These are phyloP conservation scores for Bathynomus jamesi DNA, from an alignment of 1,140 invertebrate species.

Conservation along the genomic window DNA sequence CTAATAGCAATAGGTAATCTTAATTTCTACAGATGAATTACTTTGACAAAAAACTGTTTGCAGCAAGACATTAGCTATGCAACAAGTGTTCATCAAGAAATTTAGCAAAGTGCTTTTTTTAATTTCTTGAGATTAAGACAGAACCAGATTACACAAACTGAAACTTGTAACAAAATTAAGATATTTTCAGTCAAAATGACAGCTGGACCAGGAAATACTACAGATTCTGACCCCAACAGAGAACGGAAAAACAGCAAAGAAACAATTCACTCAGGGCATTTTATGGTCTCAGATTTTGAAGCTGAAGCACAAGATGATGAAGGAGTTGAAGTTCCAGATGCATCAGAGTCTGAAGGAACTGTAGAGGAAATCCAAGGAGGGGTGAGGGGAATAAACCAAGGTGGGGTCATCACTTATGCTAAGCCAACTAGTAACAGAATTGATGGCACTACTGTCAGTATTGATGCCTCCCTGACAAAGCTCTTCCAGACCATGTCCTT, in stretches of 20 bases:
- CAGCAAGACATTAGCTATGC: too few relatives aligned
- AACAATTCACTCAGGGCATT: constrained; percentile 92
- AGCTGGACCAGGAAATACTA: neutral
- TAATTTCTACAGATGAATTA: too few relatives aligned
- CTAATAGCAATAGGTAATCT: too few relatives aligned
- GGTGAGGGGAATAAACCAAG: neutral
- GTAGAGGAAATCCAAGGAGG: neutral
- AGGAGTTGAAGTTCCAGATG: constrained; percentile 64
- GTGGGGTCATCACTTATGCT: constrained; percentile 2
- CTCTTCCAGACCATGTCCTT: constrained; percentile 94
- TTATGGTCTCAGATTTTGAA: constrained; percentile 95
- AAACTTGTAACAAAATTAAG: too few relatives aligned
- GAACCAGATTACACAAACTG: too few relatives aligned
- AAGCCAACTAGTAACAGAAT: neutral
- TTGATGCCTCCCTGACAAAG: constrained; percentile 88
- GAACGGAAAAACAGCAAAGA: constrained; percentile 49
- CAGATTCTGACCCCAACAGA: neutral
- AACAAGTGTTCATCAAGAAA: too few relatives aligned
- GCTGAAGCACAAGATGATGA: constrained; percentile 85
- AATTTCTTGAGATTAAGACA: too few relatives aligned
- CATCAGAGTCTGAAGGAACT: constrained; percentile 53
- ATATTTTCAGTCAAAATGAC: too few relatives aligned
- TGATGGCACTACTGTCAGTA: constrained; percentile 47
- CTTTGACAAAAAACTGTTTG: too few relatives aligned
- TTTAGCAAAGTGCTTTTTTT: too few relatives aligned